Conservation (phyloP, 1,140 invertebrate species). For the Saccostrea cuccullata region DNA sequence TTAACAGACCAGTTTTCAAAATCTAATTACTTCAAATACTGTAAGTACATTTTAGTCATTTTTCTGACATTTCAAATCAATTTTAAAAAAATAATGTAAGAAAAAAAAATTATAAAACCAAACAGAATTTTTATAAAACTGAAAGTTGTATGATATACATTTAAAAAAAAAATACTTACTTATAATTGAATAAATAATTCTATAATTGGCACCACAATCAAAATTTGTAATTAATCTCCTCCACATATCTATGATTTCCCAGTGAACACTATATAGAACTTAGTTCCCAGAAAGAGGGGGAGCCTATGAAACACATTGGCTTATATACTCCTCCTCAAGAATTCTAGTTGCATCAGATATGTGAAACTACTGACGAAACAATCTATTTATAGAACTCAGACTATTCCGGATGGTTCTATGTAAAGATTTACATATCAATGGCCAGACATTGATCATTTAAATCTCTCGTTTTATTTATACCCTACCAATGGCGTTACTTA, state of each 20-base stretch:
- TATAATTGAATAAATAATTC: neutral
- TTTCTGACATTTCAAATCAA: neutral
- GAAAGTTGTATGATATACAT: too few relatives aligned
- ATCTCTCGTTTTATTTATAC: neutral
- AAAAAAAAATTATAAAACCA: too few relatives aligned
- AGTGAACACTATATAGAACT: neutral
- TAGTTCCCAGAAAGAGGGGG: neutral
- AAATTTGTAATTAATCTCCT: neutral
- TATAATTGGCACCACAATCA: conserved; percentile 18
- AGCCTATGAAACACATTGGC: neutral
- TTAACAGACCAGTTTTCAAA: neutral
- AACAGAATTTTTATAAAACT: too few relatives aligned
- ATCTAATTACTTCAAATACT: neutral
- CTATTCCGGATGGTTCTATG: conserved; percentile 3
- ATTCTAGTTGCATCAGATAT: neutral
- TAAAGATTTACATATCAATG: conserved; percentile 3
- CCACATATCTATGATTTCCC: neutral
- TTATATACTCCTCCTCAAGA: neutral
- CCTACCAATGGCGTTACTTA: neutral
- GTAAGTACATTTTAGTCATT: neutral
- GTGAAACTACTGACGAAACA: neutral
- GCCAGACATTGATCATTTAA: neutral
- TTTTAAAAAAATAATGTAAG: too few relatives aligned
- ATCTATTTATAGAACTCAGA: neutral
- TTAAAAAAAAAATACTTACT: neutral